Evolutionary conservation across 2,113 vertebrate genomes (phyloP), one percentile per base, ranked within the genome.

Genomic region (Brienomyrus brachyistius): DNA sequence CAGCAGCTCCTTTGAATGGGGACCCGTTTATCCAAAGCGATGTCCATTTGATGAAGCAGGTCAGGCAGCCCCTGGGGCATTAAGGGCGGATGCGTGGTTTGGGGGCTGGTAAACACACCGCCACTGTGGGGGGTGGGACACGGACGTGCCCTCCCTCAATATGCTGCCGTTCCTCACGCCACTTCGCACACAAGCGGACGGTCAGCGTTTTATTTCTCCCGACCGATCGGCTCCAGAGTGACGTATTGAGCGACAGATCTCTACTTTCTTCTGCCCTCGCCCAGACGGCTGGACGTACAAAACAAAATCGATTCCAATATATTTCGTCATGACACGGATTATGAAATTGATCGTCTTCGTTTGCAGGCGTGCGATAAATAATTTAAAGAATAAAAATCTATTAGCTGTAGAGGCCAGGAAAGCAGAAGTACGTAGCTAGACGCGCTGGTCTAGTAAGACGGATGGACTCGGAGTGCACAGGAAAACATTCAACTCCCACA

Each of bases 381-480:
- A 48, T 48, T 86, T 51, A 86, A 48, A 50, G 83, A 80, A 43
- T 80, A 43, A 80, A 80, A 80, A 80, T 80, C 74, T 80, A 80
- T 80, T 80, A 80, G 31, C 35, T 17, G 35, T 43, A 43, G 35
- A 80, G 74, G 17, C 74, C 74, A 40, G 13, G 17, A 35, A 74
- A 80, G 35, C 74, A 77, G 11, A 19, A 17, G 15, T 7, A 5
- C 35, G 11, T 10, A n/a, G 59, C 23, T 10, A 8, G 59, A 66
- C 9, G 23, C 2, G 2, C 3, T 66, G 59, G n/a, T 66, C 23
- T 27, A 66, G n/a, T 27, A 31, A n/a, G 56, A 62, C 56, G 7
- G 56, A 62, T 62, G 23, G 23, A 21, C 19, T 56, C 17, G 19
- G 52, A 27, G 62, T 66, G 27, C 10, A 70, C 62, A 31, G 27